Conservation (phyloP, 1,140 invertebrate species). For the Scaptomyza montana region DNA sequence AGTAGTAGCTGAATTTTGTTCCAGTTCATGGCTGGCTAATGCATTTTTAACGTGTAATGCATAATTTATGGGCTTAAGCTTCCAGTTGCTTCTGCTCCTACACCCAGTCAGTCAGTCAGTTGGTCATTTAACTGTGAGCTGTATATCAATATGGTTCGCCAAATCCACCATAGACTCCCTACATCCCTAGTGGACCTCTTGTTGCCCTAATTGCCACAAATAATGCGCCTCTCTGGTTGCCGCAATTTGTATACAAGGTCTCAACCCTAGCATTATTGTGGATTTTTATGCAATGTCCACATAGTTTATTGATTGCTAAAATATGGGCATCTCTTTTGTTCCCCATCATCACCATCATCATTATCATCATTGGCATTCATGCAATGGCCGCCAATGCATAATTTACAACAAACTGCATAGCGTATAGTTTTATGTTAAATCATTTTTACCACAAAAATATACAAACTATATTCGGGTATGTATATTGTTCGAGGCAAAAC, state of each 20-base stretch:
- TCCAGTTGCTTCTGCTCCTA: slow-evolving; percentile 32
- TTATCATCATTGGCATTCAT: slow-evolving; percentile 64
- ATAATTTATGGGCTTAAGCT: slow-evolving; percentile 61
- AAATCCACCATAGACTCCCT: neutral
- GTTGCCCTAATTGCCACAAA: slow-evolving; percentile 65
- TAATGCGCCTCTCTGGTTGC: slow-evolving; percentile 32
- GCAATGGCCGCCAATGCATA: slow-evolving; percentile 62
- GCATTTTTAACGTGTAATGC: slow-evolving; percentile 71
- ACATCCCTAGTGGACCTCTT: slow-evolving; percentile 1
- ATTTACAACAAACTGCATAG: slow-evolving; percentile 64
- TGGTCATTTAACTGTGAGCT: slow-evolving; percentile 34
- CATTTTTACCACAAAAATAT: slow-evolving; percentile 13
- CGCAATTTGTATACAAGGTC: slow-evolving; percentile 47
- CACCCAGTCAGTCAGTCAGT: slow-evolving; percentile 42
- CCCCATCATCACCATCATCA: too few relatives aligned
- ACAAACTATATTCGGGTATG: neutral
- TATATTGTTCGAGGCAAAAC: slow-evolving; percentile 11
- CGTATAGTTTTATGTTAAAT: slow-evolving; percentile 22
- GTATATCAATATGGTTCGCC: slow-evolving; percentile 11
- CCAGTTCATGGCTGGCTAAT: slow-evolving; percentile 49
- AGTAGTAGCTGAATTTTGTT: neutral
- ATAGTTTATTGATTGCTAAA: slow-evolving; percentile 65
- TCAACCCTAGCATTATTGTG: slow-evolving; percentile 10
- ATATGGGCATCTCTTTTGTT: neutral
- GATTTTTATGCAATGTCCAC: neutral